Evolutionary conservation across 2,888 invertebrate genomes (phyloP).

Genomic region (Malthinus flaveolus): DNA sequence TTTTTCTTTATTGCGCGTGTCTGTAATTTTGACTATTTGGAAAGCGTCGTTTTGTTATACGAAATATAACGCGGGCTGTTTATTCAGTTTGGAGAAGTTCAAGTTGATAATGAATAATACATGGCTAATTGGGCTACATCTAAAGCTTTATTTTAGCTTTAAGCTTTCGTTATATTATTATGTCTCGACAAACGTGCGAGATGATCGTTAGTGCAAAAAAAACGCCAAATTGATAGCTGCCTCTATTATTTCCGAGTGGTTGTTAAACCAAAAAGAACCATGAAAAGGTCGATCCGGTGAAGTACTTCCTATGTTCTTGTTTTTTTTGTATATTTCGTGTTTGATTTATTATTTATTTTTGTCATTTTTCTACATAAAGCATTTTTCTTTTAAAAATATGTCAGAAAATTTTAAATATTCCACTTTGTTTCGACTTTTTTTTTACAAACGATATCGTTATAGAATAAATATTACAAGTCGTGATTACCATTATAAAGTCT

Average conservation of each 20-base stretch:
- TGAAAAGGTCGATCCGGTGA: slow-evolving; percentile 39
- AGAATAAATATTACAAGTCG: too few relatives aligned
- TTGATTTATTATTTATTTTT: slow-evolving; percentile 41
- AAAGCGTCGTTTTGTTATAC: too few relatives aligned
- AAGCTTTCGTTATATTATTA: too few relatives aligned
- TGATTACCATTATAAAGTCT: too few relatives aligned
- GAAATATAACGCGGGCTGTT: too few relatives aligned
- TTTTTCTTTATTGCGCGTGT: too few relatives aligned
- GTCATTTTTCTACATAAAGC: slow-evolving; percentile 24
- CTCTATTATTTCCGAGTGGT: slow-evolving; percentile 49
- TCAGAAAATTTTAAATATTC: slow-evolving; percentile 14
- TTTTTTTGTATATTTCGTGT: slow-evolving; percentile 33
- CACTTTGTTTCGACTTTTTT: neutral
- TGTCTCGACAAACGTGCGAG: slow-evolving; percentile 31
- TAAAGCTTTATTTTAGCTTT: slow-evolving; percentile 11
- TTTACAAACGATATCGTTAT: neutral
- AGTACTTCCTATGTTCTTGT: slow-evolving; percentile 39
- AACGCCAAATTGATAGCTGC: slow-evolving; percentile 49
- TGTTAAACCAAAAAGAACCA: slow-evolving; percentile 45
- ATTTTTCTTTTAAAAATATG: neutral
- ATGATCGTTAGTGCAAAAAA: slow-evolving; percentile 43
- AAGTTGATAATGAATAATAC: slow-evolving; percentile 42
- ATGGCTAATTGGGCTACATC: slow-evolving; percentile 41
- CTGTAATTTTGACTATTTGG: too few relatives aligned
- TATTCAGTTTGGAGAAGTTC: neutral